These are phyloP conservation scores for Lymantria dispar DNA, from an alignment of 2,888 invertebrate genomes.

Conservation along the genomic window DNA sequence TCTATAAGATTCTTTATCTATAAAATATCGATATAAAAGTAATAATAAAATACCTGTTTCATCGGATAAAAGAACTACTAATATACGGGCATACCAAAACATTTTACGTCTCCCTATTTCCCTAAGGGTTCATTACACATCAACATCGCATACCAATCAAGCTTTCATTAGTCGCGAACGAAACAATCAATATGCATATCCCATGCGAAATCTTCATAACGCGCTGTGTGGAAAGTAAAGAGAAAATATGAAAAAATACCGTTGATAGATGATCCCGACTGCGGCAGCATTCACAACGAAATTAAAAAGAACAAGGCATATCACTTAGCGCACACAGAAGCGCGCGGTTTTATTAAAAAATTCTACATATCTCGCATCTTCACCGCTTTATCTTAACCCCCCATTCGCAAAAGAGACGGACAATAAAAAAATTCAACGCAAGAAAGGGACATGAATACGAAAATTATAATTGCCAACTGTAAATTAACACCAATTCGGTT, in stretches of 20 bases:
- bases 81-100: constrained; percentile 45
- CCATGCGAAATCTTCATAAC: constrained; percentile 77
- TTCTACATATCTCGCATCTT: constrained; percentile 81
- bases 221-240: constrained; percentile 40
- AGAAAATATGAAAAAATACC: constrained; percentile 47
- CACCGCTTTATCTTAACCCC: constrained; percentile 69
- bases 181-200: constrained; percentile 81
- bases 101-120: constrained; percentile 53
- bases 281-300: constrained; percentile 72
- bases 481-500: constrained; percentile 78
- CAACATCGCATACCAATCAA: constrained; percentile 72
- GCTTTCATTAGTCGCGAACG: constrained; percentile 70
- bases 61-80: constrained; percentile 42
- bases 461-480: constrained; percentile 82
- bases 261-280: constrained; percentile 75
- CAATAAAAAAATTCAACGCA: background rate
- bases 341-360: constrained; percentile 79
- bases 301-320: constrained; percentile 82
- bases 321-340: constrained; percentile 81
- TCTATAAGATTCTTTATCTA: background rate
- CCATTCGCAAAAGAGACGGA: constrained; percentile 17
- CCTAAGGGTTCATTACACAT: constrained; percentile 65
- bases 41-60: constrained; percentile 23
- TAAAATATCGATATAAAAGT: background rate
- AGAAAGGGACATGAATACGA: constrained; percentile 71